phyloP scores from a whole-genome alignment of 2,797 vertebrate genomes.

The Chaetophractus vellerosus region DNA sequence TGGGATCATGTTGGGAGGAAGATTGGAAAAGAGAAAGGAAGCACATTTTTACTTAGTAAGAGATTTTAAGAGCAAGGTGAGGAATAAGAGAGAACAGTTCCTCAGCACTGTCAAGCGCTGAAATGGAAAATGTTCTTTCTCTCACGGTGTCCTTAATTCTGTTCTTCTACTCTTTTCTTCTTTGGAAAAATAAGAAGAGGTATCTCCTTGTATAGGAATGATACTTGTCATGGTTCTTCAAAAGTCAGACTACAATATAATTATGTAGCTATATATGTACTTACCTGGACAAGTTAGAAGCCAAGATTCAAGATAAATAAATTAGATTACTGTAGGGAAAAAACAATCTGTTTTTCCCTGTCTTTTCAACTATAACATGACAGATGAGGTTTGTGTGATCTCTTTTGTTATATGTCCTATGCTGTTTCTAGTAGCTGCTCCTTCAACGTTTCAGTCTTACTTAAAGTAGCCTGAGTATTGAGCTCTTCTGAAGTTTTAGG shows the following conservation, averaged over 20 bases:
- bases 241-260: conserved; percentile 47
- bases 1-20: neutral
- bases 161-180: neutral
- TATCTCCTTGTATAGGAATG: conserved; percentile 37
- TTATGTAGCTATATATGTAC: conserved; percentile 47
- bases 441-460: neutral
- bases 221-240: conserved; percentile 50
- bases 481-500: neutral
- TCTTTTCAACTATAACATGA: conserved; percentile 59
- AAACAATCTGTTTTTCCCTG: conserved; percentile 62
- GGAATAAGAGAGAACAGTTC: neutral
- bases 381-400: conserved; percentile 13
- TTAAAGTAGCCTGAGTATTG: neutral
- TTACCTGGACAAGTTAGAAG: conserved; percentile 77
- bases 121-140: neutral
- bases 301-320: conserved; percentile 81
- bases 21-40: neutral
- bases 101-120: neutral
- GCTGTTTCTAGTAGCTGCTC: neutral
- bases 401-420: neutral
- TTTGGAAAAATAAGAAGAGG: neutral
- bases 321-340: neutral
- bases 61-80: neutral
- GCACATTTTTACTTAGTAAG: neutral
- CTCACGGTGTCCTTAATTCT: neutral